A percentile compares a stretch with the other conserved stretches of the same genome.
These are phyloP conservation scores for Crax fasciolata DNA, from an alignment of 2,797 vertebrate species.

Conservation along the genomic window DNA sequence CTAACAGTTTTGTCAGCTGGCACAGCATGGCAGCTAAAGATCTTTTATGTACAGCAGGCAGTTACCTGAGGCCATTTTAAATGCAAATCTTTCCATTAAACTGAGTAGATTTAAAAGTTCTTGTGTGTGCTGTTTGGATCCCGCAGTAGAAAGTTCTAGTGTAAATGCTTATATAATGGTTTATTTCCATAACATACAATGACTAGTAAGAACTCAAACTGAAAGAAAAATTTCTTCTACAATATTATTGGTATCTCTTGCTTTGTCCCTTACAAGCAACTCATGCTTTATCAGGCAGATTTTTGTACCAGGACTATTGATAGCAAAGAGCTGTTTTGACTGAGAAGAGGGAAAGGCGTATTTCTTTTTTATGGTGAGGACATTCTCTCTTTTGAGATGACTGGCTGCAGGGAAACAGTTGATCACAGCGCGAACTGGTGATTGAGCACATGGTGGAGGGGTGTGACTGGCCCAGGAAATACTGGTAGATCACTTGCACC, in stretches of 20 bases:
- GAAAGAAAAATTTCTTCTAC: neutral
- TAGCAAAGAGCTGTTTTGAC: slow-evolving; percentile 44
- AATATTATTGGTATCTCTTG: slow-evolving; percentile 10
- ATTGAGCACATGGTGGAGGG: too few relatives aligned
- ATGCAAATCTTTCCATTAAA: neutral
- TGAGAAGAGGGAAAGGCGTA: neutral
- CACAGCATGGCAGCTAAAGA: neutral
- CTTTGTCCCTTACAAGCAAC: slow-evolving; percentile 19
- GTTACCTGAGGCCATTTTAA: neutral
- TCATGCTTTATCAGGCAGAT: neutral
- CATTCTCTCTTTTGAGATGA: neutral
- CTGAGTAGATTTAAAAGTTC: neutral
- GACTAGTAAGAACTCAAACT: neutral
- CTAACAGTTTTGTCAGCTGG: neutral
- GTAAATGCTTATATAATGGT: neutral
- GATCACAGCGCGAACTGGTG: too few relatives aligned
- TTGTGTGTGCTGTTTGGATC: neutral
- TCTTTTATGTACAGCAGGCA: neutral
- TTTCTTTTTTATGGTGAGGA: neutral
- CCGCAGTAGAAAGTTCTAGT: neutral
- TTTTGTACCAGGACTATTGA: neutral
- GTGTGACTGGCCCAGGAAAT: too few relatives aligned
- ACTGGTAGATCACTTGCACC: too few relatives aligned
- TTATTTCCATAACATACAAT: neutral
- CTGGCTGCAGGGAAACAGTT: neutral